A percentile compares a stretch with the other conserved stretches of the same genome.
These are phyloP conservation scores for Malurus leucopterus DNA, from an alignment of 2,797 vertebrate species.

Conservation along the genomic window DNA sequence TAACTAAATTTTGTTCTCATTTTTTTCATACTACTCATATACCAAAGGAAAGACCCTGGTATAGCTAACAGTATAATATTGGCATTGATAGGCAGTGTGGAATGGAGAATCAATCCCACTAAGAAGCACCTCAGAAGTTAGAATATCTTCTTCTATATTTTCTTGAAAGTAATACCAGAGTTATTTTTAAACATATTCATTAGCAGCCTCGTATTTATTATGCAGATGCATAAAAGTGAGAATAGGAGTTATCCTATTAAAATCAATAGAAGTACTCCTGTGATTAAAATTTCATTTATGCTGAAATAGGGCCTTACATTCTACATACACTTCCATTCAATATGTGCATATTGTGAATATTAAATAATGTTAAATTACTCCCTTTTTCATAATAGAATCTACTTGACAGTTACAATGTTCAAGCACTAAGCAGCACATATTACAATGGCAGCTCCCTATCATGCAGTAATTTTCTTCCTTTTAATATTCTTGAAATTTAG, in stretches of 20 bases:
- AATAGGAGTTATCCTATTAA: conserved; percentile 13
- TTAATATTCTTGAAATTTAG: conserved; percentile 44
- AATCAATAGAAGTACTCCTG: conserved; percentile 3
- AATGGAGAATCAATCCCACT: not conserved
- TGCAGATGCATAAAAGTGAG: conserved; percentile 5
- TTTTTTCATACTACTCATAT: not conserved
- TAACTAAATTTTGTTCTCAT: not conserved
- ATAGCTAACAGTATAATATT: not conserved
- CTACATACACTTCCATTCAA: conserved; percentile 39
- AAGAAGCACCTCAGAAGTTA: not conserved
- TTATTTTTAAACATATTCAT: not conserved
- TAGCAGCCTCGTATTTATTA: conserved; percentile 19
- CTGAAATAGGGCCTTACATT: conserved; percentile 16
- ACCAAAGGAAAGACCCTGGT: not conserved
- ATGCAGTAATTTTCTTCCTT: conserved; percentile 44
- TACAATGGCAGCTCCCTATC: conserved; percentile 27
- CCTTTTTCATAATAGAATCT: conserved; percentile 43
- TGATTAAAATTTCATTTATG: conserved; percentile 45
- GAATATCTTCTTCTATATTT: not conserved
- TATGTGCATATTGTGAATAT: conserved; percentile 59
- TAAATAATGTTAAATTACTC: conserved; percentile 55
- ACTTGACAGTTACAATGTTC: conserved; percentile 40
- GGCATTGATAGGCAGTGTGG: not conserved
- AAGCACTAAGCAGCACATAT: conserved; percentile 8
- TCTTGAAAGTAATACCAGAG: not conserved